Base-by-base conservation (phyloP, 2,113 vertebrate genomes). In the Anser brachyrhynchus region DNA sequence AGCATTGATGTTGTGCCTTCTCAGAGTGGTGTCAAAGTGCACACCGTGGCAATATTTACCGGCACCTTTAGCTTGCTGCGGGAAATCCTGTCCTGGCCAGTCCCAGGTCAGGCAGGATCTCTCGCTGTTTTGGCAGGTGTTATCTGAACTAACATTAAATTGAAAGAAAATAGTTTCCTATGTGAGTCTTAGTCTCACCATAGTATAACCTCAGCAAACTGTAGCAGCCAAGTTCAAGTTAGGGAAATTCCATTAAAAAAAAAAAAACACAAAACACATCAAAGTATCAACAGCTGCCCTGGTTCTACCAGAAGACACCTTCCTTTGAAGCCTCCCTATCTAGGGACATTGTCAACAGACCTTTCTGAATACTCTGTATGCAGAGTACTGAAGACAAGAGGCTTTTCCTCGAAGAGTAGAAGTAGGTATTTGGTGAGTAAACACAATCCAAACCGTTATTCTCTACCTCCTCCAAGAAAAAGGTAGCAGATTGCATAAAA, bases 11-110 rank as follows among this genome's bases (percentile, higher is more conserved):
- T 13, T 52, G 17, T 70, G 55, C 13, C 26, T 77, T 62, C 41
- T 62, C 71, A 82, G 55, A 58, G 12, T 46, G 52, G 62, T 52
- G 23, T 61, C 35, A 39, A 85, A 72, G 33, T 41, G 20, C 21
- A 28, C 28, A 58, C 26, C 35, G 35, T 0, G 0, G 29, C 33
- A 39, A 58, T 28, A 74, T n/a, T 13, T 21, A 49, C n/a, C n/a
- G 52, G 20, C 20, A 41, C 22, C n/a, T 61, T 66, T 49, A 26
- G 8, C 10, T 75, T 31, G 33, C 9, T 69, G 13, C 23, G 46
- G 49, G 20, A 29, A 75, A 75, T 76, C 11, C 25, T 49, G 0
- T 10, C n/a, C 43, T n/a, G 23, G 59, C 12, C 20, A 69, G 67
- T 3, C 19, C 11, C 49, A 46, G n/a, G 57, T 43, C 29, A 37